Percentiles rank a stretch among this genome's conserved stretches.
Conservation (phyloP, 2,113 vertebrate genomes). For the Porphyrio hochstetteri region DNA sequence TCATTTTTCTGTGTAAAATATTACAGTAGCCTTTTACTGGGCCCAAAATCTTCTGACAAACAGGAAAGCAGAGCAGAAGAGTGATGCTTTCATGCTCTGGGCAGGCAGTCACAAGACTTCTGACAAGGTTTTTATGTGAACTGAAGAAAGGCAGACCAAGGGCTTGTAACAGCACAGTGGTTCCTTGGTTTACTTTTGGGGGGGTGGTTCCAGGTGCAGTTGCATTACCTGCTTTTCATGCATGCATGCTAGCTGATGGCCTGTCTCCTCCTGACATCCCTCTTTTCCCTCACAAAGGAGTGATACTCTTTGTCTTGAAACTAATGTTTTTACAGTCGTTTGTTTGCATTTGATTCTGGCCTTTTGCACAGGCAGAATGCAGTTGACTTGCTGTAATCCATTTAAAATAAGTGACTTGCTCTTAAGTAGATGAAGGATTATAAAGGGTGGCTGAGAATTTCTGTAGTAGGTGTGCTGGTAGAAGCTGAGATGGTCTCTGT, state of each 20-base stretch:
- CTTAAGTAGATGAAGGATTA: neutral
- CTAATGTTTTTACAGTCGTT: accelerated
- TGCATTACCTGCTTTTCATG: neutral
- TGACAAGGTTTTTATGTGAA: neutral
- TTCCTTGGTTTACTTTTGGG: neutral
- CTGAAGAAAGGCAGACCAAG: neutral
- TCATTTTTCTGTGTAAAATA: neutral
- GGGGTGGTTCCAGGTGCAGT: neutral
- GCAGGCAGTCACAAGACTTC: neutral
- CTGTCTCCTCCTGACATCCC: too few relatives aligned
- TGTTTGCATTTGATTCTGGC: neutral
- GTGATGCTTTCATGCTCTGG: accelerated
- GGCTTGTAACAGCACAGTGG: neutral
- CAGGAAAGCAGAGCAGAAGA: accelerated
- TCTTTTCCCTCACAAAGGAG: neutral
- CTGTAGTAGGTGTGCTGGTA: neutral
- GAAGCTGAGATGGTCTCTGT: neutral
- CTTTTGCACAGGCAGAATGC: neutral
- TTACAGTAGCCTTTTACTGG: neutral
- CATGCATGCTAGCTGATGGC: neutral
- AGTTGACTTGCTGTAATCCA: neutral
- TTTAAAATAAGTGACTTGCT: neutral
- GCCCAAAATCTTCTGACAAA: neutral
- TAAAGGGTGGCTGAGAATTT: neutral
- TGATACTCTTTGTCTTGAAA: neutral